Evolutionary conservation across 2,797 vertebrate species (phyloP).

Genomic region (Fundulus diaphanus): DNA sequence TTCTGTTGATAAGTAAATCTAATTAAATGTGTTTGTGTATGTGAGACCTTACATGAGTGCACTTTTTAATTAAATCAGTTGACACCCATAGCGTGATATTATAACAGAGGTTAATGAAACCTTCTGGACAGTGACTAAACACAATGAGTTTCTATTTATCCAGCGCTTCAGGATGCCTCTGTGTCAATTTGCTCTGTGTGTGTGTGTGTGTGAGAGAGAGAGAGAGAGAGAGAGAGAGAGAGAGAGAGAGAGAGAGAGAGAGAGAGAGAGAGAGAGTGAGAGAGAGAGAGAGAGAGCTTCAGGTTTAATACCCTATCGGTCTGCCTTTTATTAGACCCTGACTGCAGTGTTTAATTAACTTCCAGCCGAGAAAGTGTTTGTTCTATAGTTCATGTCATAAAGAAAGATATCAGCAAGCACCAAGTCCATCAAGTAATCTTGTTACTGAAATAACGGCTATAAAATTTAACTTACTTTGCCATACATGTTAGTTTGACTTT

Average conservation of each 20-base stretch:
- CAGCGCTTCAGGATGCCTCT: constrained; percentile 30
- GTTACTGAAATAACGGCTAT: too few relatives aligned
- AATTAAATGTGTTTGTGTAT: constrained; percentile 54
- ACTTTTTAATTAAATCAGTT: constrained; percentile 68
- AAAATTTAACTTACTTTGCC: too few relatives aligned
- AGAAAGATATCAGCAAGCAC: constrained; percentile 56
- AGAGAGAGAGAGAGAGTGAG: too few relatives aligned
- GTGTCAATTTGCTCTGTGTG: constrained; percentile 20
- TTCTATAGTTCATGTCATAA: constrained; percentile 64
- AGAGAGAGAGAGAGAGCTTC: constrained; percentile 66
- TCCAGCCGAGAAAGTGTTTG: constrained; percentile 73
- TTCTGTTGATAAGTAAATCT: constrained; percentile 35
- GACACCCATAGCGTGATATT: constrained; percentile 49
- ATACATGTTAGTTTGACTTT: constrained; percentile 57
- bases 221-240: too few relatives aligned
- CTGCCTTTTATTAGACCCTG: constrained; percentile 70
- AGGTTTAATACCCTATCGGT: constrained; percentile 70
- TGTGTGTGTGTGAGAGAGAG: constrained; percentile 14
- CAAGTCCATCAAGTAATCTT: constrained; percentile 20
- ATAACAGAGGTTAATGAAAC: constrained; percentile 65
- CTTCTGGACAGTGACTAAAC: constrained; percentile 70
- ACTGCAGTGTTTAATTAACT: constrained; percentile 76
- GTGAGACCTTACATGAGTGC: constrained; percentile 8
- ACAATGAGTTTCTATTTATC: constrained; percentile 59
- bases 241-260: constrained; percentile 8